Percentiles rank a stretch among this genome's conserved stretches.
Conservation (phyloP, 2,797 vertebrate species). For the Enteromius viviparus region DNA sequence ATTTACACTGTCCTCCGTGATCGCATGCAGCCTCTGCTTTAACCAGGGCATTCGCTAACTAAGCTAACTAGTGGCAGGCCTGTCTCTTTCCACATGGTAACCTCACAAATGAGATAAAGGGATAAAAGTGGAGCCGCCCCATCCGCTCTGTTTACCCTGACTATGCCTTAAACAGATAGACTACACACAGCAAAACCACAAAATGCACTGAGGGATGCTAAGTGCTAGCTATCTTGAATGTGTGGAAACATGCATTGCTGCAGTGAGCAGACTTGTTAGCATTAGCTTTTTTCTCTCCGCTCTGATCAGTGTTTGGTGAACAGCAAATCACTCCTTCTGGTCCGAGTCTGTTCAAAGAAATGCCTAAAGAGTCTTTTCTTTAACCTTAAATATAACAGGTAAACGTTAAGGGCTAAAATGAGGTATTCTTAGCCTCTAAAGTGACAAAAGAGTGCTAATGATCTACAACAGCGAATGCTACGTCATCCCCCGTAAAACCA, state of each 20-base stretch:
- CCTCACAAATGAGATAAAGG: neutral
- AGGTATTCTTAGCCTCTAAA: constrained; percentile 44
- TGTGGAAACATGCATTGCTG: constrained; percentile 59
- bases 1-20: constrained; percentile 27
- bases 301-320: constrained; percentile 1
- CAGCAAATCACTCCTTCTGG: constrained; percentile 1
- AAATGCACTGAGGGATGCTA: constrained; percentile 57
- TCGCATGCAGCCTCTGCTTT: constrained; percentile 35
- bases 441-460: constrained; percentile 43
- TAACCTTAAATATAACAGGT: constrained; percentile 32
- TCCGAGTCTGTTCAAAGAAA: constrained; percentile 27
- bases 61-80: constrained; percentile 10
- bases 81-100: constrained; percentile 13
- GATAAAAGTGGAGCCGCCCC: constrained; percentile 20
- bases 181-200: constrained; percentile 51
- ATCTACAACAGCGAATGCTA: constrained; percentile 49
- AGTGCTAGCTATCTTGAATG: constrained; percentile 56
- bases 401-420: constrained; percentile 40
- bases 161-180: constrained; percentile 39
- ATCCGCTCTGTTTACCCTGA: constrained; percentile 30
- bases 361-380: constrained; percentile 14
- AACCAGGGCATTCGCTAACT: constrained; percentile 21
- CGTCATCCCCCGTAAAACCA: constrained; percentile 33
- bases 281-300: constrained; percentile 13
- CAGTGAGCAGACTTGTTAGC: constrained; percentile 38